These are phyloP conservation scores for Lutjanus campechanus DNA, from an alignment of 2,797 vertebrate species.

Conservation along the genomic window DNA sequence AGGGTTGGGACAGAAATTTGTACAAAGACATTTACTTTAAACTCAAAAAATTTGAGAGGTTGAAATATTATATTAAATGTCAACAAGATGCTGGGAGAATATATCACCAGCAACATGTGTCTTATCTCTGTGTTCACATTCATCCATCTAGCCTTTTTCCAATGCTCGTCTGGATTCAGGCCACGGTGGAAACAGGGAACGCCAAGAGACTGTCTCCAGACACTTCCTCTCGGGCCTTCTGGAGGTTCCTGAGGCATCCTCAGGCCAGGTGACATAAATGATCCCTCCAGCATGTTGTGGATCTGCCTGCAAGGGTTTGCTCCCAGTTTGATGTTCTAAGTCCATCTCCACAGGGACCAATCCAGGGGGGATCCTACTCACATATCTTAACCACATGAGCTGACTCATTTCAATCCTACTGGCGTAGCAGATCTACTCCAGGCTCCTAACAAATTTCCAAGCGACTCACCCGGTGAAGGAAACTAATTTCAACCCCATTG, in stretches of 20 bases:
- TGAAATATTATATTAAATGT: not conserved
- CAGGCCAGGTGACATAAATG: constrained; percentile 7
- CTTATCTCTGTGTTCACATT: not conserved
- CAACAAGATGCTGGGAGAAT: not conserved
- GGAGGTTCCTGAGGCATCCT: constrained; percentile 15
- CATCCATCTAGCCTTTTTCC: not conserved
- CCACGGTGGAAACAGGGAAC: not conserved
- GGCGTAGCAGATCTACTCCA: not conserved
- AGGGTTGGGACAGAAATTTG: not conserved
- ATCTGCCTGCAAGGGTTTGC: not conserved
- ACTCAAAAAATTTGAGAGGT: not conserved
- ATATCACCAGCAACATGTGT: not conserved
- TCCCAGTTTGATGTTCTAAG: constrained; percentile 14
- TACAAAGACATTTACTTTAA: not conserved
- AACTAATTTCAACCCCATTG: not conserved
- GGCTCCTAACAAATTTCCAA: not conserved
- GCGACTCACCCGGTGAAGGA: not conserved
- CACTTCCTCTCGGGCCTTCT: not conserved
- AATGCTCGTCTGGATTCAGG: not conserved
- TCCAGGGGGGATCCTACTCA: constrained; percentile 7
- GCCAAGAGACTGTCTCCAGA: not conserved
- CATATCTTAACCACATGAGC: not conserved
- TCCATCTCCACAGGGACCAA: constrained; percentile 1
- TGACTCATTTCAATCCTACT: not conserved
- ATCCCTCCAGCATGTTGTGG: constrained; percentile 9